Conservation (phyloP, 2,888 invertebrate species). For the Philonicus albiceps region DNA sequence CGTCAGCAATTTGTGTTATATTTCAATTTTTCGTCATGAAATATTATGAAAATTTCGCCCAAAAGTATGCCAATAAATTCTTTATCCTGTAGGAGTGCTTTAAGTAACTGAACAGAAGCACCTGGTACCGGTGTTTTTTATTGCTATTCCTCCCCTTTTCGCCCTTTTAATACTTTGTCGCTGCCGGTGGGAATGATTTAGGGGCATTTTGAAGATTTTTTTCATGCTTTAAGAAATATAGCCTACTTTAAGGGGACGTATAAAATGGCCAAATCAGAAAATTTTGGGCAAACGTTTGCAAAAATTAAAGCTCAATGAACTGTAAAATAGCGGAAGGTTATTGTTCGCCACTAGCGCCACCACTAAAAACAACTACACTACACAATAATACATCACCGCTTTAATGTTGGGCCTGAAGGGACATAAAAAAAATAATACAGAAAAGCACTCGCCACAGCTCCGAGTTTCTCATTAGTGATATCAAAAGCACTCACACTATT, state of each 20-base stretch:
- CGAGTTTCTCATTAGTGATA: constrained; percentile 27
- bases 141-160: background rate
- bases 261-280: background rate
- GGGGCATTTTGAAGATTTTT: background rate
- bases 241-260: background rate
- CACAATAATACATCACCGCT: constrained; percentile 5
- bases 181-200: background rate
- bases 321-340: constrained; percentile 44
- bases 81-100: background rate
- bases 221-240: background rate
- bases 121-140: background rate
- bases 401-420: background rate
- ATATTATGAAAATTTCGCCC: background rate
- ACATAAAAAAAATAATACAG: background rate
- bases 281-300: background rate
- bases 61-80: background rate
- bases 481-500: constrained; percentile 12
- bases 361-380: constrained; percentile 20
- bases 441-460: background rate
- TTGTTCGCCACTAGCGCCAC: constrained; percentile 38
- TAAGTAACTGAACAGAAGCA: background rate
- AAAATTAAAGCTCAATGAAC: constrained; percentile 36
- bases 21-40: background rate
- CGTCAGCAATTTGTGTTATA: background rate
- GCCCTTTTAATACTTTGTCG: background rate